Percentiles rank a stretch among this genome's conserved stretches.
Conservation (phyloP, 2,113 vertebrate genomes). For the Oreamnos americanus region DNA sequence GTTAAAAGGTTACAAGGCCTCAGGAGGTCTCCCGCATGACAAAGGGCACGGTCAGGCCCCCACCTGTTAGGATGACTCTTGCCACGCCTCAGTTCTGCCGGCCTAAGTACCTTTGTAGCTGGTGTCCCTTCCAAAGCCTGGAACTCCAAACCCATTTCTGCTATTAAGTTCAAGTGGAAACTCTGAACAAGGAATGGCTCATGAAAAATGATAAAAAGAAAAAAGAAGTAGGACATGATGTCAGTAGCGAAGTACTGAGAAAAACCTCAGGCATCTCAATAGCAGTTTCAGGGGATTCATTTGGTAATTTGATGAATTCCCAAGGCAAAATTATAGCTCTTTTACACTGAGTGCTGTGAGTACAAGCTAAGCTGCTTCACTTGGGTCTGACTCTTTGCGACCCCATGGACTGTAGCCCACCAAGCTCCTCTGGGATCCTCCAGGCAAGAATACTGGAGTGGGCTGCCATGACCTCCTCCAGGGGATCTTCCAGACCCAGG, state of each 20-base stretch:
- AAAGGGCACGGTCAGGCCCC: neutral
- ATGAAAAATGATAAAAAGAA: neutral
- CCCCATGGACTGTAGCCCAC: neutral
- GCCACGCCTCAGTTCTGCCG: rapidly evolving
- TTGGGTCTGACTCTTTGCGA: neutral
- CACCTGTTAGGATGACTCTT: neutral
- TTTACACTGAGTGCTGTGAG: neutral
- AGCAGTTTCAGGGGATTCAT: neutral
- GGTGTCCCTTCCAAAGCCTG: neutral
- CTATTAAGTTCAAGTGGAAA: neutral
- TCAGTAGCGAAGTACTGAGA: neutral
- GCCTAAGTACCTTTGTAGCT: neutral
- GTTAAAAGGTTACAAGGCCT: neutral
- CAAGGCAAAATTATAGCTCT: neutral
- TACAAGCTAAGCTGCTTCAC: neutral
- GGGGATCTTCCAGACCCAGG: neutral
- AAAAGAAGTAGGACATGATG: neutral
- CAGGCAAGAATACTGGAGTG: neutral
- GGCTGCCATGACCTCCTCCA: neutral
- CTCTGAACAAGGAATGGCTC: neutral
- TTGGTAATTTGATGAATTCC: neutral
- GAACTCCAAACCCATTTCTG: neutral
- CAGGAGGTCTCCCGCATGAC: neutral
- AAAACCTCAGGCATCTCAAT: neutral
- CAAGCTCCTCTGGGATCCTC: neutral